Conservation (phyloP, 2,888 invertebrate species). For the Synergus umbraculus region DNA sequence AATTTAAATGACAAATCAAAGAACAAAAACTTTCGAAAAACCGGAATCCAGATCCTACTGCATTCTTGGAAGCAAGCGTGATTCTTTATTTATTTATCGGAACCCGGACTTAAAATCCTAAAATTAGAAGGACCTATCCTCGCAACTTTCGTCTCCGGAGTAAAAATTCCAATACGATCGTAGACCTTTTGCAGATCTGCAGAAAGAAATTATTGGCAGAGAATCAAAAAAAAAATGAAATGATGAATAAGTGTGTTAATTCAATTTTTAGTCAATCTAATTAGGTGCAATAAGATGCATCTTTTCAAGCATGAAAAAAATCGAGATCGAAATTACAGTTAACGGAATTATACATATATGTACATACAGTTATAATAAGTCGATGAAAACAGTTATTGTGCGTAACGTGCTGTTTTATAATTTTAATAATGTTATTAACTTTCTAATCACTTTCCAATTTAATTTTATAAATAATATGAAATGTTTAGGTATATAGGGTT, state of each 20-base stretch:
- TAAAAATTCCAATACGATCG: not conserved
- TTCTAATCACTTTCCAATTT: not conserved
- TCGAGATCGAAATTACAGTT: slow-evolving; percentile 19
- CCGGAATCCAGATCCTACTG: slow-evolving; percentile 33
- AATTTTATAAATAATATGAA: not conserved
- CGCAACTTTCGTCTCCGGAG: not conserved
- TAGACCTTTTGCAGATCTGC: no score
- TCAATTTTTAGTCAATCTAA: not conserved
- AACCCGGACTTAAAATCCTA: slow-evolving; percentile 3
- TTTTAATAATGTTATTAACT: not conserved
- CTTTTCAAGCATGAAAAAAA: not conserved
- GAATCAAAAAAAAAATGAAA: no score
- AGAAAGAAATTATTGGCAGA: no score
- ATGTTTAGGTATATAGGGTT: no score
- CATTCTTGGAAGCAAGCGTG: slow-evolving; percentile 35
- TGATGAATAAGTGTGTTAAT: not conserved
- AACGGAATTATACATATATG: slow-evolving; percentile 39
- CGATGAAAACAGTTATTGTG: not conserved
- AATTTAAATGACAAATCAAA: slow-evolving; percentile 11
- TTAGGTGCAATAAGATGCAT: no score
- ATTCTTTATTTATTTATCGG: slow-evolving; percentile 30
- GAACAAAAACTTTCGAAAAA: slow-evolving; percentile 1
- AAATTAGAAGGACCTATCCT: not conserved
- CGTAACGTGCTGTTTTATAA: not conserved
- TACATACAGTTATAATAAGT: not conserved